Evolutionary conservation across 2,113 vertebrate genomes (phyloP).

Genomic region (Dasyprocta punctata): DNA sequence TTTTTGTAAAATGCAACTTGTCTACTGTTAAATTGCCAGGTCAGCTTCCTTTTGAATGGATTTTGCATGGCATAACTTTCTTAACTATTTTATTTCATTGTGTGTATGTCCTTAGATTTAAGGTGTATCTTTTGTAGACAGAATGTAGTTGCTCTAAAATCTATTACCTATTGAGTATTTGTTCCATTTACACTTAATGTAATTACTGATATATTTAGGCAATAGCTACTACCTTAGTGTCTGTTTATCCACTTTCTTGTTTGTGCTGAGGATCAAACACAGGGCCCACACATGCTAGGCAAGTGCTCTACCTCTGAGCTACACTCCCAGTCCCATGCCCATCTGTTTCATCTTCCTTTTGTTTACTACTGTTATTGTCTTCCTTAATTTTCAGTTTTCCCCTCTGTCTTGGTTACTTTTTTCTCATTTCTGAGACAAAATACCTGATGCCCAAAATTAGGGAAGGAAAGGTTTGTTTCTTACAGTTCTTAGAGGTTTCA

Average conservation of each 20-base stretch:
- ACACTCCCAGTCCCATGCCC: not conserved
- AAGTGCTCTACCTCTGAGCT: not conserved
- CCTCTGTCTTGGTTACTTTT: too few species aligned
- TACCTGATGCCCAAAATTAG: too few species aligned
- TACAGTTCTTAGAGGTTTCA: too few species aligned
- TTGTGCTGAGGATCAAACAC: not conserved
- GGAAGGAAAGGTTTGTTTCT: too few species aligned
- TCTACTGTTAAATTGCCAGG: not conserved
- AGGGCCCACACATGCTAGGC: not conserved
- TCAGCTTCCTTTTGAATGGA: not conserved
- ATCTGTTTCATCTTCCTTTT: not conserved
- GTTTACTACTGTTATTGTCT: not conserved
- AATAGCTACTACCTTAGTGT: not conserved
- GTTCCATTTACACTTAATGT: not conserved
- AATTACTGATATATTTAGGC: not conserved
- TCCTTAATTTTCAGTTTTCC: not conserved
- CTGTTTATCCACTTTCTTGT: not conserved
- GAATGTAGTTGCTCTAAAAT: not conserved
- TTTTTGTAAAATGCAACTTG: not conserved
- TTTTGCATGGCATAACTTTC: not conserved
- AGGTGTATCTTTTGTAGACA: not conserved
- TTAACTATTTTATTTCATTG: not conserved
- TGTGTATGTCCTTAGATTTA: not conserved
- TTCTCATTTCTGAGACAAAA: too few species aligned
- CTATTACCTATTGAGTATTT: conserved; percentile 16